Percentiles rank a stretch among this genome's conserved stretches.
phyloP scores from a whole-genome alignment of 2,797 vertebrate species.

The Microctenopoma stevenorrisi region DNA sequence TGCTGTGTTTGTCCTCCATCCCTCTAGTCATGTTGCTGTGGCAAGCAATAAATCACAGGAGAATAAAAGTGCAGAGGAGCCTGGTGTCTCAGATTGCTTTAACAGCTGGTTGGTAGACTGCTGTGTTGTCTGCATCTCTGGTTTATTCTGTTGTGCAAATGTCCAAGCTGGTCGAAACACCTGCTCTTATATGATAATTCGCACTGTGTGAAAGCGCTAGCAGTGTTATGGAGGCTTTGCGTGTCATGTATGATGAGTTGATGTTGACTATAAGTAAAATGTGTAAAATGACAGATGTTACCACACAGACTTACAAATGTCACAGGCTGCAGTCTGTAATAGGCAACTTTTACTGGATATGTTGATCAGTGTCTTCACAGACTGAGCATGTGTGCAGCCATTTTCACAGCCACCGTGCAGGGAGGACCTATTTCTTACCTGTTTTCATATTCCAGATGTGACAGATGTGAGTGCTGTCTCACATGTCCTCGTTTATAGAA shows the following conservation, averaged over 20 bases:
- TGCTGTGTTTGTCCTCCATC: slow-evolving; percentile 26
- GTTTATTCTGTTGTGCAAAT: slow-evolving; percentile 10
- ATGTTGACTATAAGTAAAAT: background rate
- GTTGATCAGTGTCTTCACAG: background rate
- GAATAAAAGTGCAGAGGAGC: slow-evolving; percentile 47
- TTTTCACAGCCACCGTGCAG: too few relatives aligned
- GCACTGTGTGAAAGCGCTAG: background rate
- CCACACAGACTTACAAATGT: background rate
- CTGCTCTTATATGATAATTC: slow-evolving; percentile 4
- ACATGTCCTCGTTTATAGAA: too few relatives aligned
- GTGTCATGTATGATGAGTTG: background rate
- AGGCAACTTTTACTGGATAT: background rate
- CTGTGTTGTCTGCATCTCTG: slow-evolving; percentile 17
- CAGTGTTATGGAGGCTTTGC: background rate
- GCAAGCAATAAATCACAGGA: slow-evolving; percentile 37
- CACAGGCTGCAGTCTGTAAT: background rate
- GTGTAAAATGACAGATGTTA: background rate
- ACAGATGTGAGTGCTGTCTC: too few relatives aligned
- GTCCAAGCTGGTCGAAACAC: background rate
- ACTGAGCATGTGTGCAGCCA: too few relatives aligned
- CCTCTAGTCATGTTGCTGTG: slow-evolving; percentile 13
- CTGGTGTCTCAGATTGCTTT: slow-evolving; percentile 44
- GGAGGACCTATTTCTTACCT: too few relatives aligned
- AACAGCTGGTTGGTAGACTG: slow-evolving; percentile 24
- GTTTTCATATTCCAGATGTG: too few relatives aligned